Percentiles rank a stretch among this genome's conserved stretches.
Conservation (phyloP, 2,888 invertebrate species). For the Conchocele bisecta region DNA sequence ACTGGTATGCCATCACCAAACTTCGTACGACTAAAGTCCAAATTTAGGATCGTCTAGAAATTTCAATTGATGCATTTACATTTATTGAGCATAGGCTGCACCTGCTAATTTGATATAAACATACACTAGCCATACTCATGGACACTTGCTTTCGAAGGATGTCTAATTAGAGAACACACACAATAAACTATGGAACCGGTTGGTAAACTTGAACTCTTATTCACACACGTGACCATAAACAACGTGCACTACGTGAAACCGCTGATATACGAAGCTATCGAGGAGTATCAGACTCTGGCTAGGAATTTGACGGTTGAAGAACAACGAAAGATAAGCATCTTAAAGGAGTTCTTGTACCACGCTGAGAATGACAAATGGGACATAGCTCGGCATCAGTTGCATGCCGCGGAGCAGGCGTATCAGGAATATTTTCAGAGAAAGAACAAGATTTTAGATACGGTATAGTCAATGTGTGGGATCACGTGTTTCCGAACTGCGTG, state of each 20-base stretch:
- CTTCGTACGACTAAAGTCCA: too few species aligned
- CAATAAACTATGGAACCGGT: too few species aligned
- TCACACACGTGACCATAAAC: conserved; percentile 43
- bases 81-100: too few species aligned
- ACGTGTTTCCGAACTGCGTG: too few species aligned
- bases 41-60: too few species aligned
- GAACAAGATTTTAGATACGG: neutral
- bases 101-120: too few species aligned
- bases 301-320: conserved; percentile 29
- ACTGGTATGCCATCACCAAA: too few species aligned
- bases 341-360: conserved; percentile 40
- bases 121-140: too few species aligned
- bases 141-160: too few species aligned
- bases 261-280: conserved; percentile 36
- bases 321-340: conserved; percentile 34
- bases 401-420: conserved; percentile 44
- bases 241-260: conserved; percentile 37
- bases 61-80: too few species aligned
- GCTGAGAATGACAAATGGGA: conserved; percentile 45
- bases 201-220: conserved; percentile 43
- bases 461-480: too few species aligned
- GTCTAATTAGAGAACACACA: too few species aligned
- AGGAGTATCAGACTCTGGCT: conserved; percentile 39
- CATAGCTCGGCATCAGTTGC: conserved; percentile 28
- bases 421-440: conserved; percentile 31